Percentiles rank a stretch among this genome's conserved stretches.
phyloP scores from a whole-genome alignment of 2,888 invertebrate species.

The Ypsolopha sequella region DNA sequence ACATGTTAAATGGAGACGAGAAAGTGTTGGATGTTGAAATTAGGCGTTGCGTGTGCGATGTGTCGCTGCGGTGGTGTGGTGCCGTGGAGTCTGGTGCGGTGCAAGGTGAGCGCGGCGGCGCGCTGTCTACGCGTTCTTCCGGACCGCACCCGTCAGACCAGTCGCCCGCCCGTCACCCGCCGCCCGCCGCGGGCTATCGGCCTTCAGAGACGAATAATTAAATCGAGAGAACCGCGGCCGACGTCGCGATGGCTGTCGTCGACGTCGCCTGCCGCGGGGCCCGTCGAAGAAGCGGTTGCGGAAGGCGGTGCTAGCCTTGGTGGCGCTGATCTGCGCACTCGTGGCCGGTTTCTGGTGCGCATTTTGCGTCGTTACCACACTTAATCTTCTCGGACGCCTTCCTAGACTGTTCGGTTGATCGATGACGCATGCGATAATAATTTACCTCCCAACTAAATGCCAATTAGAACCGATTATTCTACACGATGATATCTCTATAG shows the following conservation, averaged over 20 bases:
- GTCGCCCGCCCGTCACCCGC: conserved; percentile 62
- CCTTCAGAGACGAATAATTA: conserved; percentile 67
- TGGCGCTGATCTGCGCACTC: conserved; percentile 66
- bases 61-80: conserved; percentile 46
- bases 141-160: conserved; percentile 66
- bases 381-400: conserved; percentile 48
- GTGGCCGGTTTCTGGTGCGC: conserved; percentile 59
- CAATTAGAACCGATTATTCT: not conserved
- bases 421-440: conserved; percentile 22
- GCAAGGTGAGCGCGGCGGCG: conserved; percentile 58
- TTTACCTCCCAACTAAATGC: not conserved
- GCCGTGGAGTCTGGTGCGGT: conserved; percentile 58
- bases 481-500: not conserved
- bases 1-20: conserved; percentile 53
- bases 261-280: conserved; percentile 30
- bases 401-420: conserved; percentile 32
- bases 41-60: conserved; percentile 59
- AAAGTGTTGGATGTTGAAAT: conserved; percentile 66
- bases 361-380: conserved; percentile 51
- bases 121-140: conserved; percentile 66
- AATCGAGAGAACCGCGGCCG: conserved; percentile 46
- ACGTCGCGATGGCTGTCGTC: conserved; percentile 21
- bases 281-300: conserved; percentile 49
- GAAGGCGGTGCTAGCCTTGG: conserved; percentile 62
- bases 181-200: conserved; percentile 65